These are phyloP conservation scores for Ichneumon xanthorius DNA, from an alignment of 2,888 invertebrate genomes.

Conservation along the genomic window DNA sequence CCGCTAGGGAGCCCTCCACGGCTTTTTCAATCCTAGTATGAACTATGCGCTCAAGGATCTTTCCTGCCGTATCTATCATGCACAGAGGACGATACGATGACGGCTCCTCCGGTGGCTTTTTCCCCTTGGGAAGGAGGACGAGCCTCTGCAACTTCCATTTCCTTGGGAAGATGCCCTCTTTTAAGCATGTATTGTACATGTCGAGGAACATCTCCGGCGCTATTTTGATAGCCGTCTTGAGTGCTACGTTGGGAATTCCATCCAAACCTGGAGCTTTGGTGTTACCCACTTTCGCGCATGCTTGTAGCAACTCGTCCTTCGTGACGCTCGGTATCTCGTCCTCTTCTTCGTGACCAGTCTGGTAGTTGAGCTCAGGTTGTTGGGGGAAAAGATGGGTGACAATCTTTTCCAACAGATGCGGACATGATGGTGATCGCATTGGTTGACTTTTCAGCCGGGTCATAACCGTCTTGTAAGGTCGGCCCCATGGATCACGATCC, in stretches of 20 bases:
- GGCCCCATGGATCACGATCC: slow-evolving; percentile 61
- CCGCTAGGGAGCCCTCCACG: no score
- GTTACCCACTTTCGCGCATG: slow-evolving; percentile 56
- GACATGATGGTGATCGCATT: slow-evolving; percentile 59
- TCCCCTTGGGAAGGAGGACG: no score
- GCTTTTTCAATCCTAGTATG: no score
- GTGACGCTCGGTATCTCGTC: slow-evolving; percentile 33
- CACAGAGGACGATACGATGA: no score
- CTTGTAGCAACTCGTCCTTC: slow-evolving; percentile 48
- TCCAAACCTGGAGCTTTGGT: slow-evolving; percentile 68
- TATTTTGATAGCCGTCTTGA: slow-evolving; percentile 61
- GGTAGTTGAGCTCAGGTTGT: slow-evolving; percentile 21
- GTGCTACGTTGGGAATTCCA: slow-evolving; percentile 64
- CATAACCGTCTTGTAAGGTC: slow-evolving; percentile 67
- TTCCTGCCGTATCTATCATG: no score
- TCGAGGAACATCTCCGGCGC: slow-evolving; percentile 62
- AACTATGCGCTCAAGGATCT: no score
- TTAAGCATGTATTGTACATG: slow-evolving; percentile 41
- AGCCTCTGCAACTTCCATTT: no score
- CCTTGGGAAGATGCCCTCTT: slow-evolving; percentile 11
- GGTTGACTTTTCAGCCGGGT: slow-evolving; percentile 47
- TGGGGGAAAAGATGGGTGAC: slow-evolving; percentile 58
- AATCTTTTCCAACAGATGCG: slow-evolving; percentile 62
- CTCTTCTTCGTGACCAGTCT: neutral
- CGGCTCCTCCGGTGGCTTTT: no score